A percentile compares a stretch with the other conserved stretches of the same genome.
Evolutionary conservation across 1,140 invertebrate species (phyloP).

Genomic region (Lithobius niger): DNA sequence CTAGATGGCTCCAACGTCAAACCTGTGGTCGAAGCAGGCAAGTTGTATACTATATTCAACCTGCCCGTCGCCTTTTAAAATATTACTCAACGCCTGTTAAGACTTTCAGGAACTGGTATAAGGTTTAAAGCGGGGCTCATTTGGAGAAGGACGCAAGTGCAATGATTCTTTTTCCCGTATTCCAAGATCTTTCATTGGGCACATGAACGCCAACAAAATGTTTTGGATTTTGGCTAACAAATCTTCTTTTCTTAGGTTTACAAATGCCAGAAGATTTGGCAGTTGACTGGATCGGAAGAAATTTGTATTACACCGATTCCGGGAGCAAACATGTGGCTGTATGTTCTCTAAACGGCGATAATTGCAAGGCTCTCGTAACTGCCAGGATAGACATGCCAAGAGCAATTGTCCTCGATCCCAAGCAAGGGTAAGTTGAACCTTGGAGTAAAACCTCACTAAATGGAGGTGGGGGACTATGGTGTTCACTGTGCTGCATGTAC

Average conservation of each 20-base stretch:
- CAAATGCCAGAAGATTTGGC: constrained; percentile 57
- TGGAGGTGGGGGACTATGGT: too few species aligned
- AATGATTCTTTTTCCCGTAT: too few species aligned
- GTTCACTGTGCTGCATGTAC: too few species aligned
- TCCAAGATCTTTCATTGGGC: too few species aligned
- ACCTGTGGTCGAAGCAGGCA: constrained; percentile 36
- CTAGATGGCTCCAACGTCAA: constrained; percentile 40
- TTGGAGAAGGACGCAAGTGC: too few species aligned
- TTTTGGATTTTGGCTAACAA: background rate
- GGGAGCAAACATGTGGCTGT: constrained; percentile 54
- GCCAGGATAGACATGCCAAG: too few species aligned
- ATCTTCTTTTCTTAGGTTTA: constrained; percentile 37
- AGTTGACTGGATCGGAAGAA: constrained; percentile 64
- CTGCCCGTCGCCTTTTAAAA: too few species aligned
- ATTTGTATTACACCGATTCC: constrained; percentile 67
- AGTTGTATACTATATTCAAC: constrained; percentile 12
- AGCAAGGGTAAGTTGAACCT: constrained; percentile 14
- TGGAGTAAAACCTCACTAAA: too few species aligned
- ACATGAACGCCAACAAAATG: background rate
- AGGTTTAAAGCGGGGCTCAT: too few species aligned
- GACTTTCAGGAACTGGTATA: too few species aligned
- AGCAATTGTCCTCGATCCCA: too few species aligned
- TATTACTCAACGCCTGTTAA: too few species aligned
- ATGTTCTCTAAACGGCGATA: constrained; percentile 45
- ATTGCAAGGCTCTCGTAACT: constrained; percentile 43